Evolutionary conservation across 2,113 vertebrate genomes (phyloP), one percentile per base, ranked within the genome.

Genomic region (Dromaius novaehollandiae): DNA sequence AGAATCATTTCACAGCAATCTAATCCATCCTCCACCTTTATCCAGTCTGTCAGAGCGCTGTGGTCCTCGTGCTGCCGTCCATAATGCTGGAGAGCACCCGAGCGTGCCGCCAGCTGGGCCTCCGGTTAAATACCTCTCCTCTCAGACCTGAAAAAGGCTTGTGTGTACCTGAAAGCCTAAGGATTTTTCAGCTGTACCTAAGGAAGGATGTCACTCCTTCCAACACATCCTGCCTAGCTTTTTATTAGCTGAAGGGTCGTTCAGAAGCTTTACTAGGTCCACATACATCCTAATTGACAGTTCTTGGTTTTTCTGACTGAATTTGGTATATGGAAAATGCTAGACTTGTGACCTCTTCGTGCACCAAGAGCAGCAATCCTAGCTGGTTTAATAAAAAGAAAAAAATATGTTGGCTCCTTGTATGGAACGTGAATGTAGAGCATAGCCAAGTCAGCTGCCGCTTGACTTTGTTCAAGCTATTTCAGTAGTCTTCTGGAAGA

Each of bases 401-500:
- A 94, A 78, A 73, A 38, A 38, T 38, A 38, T 36, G 6, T 58
- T 58, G 21, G 11, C 14, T 76, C 11, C 30, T 84, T 86, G 3
- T 50, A 11, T 85, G 53, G 65, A 61, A 82, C 64, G 88, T 66
- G 21, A 73, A 26, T 78, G 36, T 82, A 73, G 84, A 69, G 65
- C 26, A 21, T 46, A n/a, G 68, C 42, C 64, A 81, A 77, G 60
- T 22, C 44, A 71, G 64, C 58, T 94, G 73, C 73, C 5, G 3
- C 83, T 92, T 92, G n/a, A 86, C 83, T 87, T 92, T 56, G 60
- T 7, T 73, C n/a, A 63, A 17, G 30, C 56, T 92, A 6, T 88
- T 92, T 79, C 48, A 75, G 32, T 61, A 63, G 19, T 80, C 76
- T 85, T 85, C 82, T 55, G 34, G 79, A 63, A 51, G 30, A 90